Evolutionary conservation across 2,888 invertebrate species (phyloP), one percentile per base, ranked within the genome.

Genomic region (Nemurella pictetii): DNA sequence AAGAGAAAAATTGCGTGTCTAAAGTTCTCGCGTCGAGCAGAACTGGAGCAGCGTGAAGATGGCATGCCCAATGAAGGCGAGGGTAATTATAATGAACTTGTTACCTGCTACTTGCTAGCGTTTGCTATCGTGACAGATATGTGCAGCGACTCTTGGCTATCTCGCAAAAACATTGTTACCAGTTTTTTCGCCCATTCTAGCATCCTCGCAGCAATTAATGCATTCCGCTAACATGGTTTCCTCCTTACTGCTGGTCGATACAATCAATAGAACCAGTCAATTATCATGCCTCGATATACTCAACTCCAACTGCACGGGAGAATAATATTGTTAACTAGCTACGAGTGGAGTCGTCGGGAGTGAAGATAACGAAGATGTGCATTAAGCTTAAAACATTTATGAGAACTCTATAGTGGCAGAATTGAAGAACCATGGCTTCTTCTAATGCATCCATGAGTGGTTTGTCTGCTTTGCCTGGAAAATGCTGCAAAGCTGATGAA

Each of bases 191-290:
- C 72, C 26, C 80, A 20, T 77, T n/a, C 5, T 82, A 29, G 12
- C 0, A 2, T 29, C n/a, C 9, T 27, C 30, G 9, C 28, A 30
- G 82, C 82, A 82, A 82, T 82, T 82, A 82, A 82, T 82, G 82
- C 82, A 82, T 82, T 82, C 82, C 82, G 26, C 27, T 25, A 82
- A 82, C 82, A 82, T 72, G 82, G 82, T 82, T 82, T 82, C 82
- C 82, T 82, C 82, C 73, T 82, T 27, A 72, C 28, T 15, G 30
- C 72, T 28, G n/a, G 80, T 75, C 80, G 80, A 81, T 81, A 36
- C 32, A 81, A 81, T 55, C 82, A 55, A 82, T 82, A 55, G 55
- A 72, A 72, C 73, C 36, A 82, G 82, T 82, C 82, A 55, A 82
- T 82, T 82, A 82, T 78, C 80, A 35, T 55, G 78, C 30, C 27